Conservation (phyloP, 1,140 invertebrate genomes). For the Bradysia coprophila region DNA sequence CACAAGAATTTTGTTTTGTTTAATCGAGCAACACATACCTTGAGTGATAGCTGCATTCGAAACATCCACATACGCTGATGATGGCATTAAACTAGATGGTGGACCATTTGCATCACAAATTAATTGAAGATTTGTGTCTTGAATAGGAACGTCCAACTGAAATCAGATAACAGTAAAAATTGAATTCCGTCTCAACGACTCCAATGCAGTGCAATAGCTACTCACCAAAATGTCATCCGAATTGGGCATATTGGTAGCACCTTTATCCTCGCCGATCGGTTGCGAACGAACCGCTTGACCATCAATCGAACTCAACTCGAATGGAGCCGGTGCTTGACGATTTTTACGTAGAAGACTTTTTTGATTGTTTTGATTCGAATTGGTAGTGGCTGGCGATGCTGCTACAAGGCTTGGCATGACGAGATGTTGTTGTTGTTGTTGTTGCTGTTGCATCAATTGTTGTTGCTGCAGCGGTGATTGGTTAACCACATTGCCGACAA, state of each 20-base stretch:
- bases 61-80: conserved; percentile 10
- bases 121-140: conserved; percentile 3
- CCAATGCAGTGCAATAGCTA: no score
- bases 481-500: conserved; percentile 1
- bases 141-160: conserved; percentile 2
- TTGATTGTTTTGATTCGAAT: conserved; percentile 1
- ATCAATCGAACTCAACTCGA: conserved; percentile 8
- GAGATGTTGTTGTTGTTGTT: background rate
- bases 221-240: no score
- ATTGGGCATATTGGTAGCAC: background rate
- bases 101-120: conserved; percentile 4
- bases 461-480: background rate
- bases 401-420: background rate
- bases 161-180: background rate
- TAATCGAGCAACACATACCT: conserved; percentile 1
- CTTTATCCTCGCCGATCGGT: conserved; percentile 19
- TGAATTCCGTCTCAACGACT: no score
- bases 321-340: conserved; percentile 11
- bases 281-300: conserved; percentile 17
- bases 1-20: background rate
- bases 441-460: background rate
- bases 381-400: background rate
- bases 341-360: conserved; percentile 11
- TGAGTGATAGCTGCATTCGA: conserved; percentile 2
- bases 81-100: conserved; percentile 8